A percentile compares a stretch with the other conserved stretches of the same genome.
phyloP scores from a whole-genome alignment of 2,888 invertebrate genomes.

The Patella caerulea region DNA sequence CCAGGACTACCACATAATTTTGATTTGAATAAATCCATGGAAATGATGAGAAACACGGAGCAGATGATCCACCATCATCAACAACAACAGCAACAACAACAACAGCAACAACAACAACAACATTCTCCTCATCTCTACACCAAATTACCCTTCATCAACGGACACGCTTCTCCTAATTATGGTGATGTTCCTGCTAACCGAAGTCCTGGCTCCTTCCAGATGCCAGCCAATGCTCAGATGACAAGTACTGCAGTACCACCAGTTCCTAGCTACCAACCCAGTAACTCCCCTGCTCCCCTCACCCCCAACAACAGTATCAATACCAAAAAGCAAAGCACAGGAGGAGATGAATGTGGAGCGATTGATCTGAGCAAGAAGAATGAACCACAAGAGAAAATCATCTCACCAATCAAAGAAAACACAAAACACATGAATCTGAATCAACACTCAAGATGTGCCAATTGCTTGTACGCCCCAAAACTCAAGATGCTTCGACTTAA shows the following conservation, averaged over 20 bases:
- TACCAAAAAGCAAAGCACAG: slow-evolving; percentile 31
- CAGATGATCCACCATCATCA: slow-evolving; percentile 20
- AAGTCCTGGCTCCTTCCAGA: slow-evolving; percentile 20
- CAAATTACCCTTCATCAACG: slow-evolving; percentile 47
- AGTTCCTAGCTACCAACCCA: slow-evolving; percentile 31
- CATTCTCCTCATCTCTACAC: slow-evolving; percentile 39
- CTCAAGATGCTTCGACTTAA: slow-evolving; percentile 65
- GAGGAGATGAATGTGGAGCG: slow-evolving; percentile 50
- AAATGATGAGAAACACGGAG: slow-evolving; percentile 11
- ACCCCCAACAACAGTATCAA: slow-evolving; percentile 7
- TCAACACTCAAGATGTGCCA: slow-evolving; percentile 40
- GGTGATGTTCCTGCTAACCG: slow-evolving; percentile 46
- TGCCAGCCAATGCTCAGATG: slow-evolving; percentile 20
- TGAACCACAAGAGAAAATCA: slow-evolving; percentile 17
- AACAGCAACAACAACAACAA: slow-evolving; percentile 18
- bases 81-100: slow-evolving; percentile 17
- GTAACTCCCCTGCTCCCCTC: slow-evolving; percentile 29
- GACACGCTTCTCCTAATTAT: slow-evolving; percentile 52
- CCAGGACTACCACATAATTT: slow-evolving; percentile 33
- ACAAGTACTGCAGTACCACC: slow-evolving; percentile 17
- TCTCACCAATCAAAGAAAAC: background rate
- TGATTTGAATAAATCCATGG: slow-evolving; percentile 4
- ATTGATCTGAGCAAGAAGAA: slow-evolving; percentile 61
- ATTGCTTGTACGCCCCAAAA: slow-evolving; percentile 63
- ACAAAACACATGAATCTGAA: background rate